Percentiles rank a stretch among this genome's conserved stretches.
phyloP scores from a whole-genome alignment of 1,140 invertebrate species.

The Grapholita molesta region DNA sequence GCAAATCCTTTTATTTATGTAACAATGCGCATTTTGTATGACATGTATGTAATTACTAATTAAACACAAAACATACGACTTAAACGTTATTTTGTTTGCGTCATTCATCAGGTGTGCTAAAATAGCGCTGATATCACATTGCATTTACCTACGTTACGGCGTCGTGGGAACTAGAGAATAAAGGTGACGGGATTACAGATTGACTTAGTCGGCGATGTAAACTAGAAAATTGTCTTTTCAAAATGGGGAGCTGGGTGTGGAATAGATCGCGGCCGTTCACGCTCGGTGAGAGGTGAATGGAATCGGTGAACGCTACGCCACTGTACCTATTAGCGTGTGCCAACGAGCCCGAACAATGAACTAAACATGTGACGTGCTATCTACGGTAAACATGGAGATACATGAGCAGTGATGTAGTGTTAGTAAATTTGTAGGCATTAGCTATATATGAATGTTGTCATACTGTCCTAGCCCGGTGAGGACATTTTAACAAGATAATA shows the following conservation, averaged over 20 bases:
- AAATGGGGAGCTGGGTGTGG: neutral
- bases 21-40: neutral
- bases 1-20: neutral
- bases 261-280: conserved; percentile 54
- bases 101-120: neutral
- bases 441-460: neutral
- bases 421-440: no score
- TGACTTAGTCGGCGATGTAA: conserved; percentile 2
- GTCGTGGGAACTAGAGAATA: neutral
- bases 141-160: conserved; percentile 4
- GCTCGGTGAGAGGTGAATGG: conserved; percentile 74
- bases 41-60: no score
- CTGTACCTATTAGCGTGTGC: conserved; percentile 66
- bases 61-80: neutral
- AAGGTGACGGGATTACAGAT: conserved; percentile 1
- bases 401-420: neutral
- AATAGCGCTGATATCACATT: conserved; percentile 3
- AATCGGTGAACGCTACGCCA: conserved; percentile 62
- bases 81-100: neutral
- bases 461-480: neutral
- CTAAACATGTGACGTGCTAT: conserved; percentile 49
- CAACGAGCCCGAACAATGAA: conserved; percentile 70
- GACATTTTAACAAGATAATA: neutral
- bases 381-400: neutral
- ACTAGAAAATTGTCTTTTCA: conserved; percentile 13